Conservation (phyloP, 2,113 vertebrate genomes). For the Muscicapa adusta region DNA sequence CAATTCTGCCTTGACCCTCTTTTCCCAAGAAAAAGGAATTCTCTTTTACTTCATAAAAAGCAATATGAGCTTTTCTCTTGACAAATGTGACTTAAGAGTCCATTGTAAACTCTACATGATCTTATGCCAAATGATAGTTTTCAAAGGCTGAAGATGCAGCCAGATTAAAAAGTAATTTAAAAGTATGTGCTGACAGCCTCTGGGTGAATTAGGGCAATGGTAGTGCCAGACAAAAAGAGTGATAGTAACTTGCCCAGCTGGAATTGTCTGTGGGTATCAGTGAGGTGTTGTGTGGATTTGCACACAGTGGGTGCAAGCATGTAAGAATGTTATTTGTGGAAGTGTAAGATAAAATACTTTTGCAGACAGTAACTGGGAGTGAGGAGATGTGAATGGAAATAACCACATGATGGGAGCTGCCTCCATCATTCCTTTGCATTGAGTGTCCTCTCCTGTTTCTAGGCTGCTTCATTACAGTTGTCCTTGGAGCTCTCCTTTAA, state of each 20-base stretch:
- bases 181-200: neutral
- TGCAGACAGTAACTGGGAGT: neutral
- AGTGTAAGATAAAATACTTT: neutral
- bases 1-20: neutral
- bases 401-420: neutral
- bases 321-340: neutral
- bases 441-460: neutral
- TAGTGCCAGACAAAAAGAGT: neutral
- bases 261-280: neutral
- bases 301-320: fast-evolving
- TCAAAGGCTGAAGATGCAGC: neutral
- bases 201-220: neutral
- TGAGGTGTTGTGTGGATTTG: neutral
- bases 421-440: neutral
- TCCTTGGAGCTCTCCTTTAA: neutral
- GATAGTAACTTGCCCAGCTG: neutral
- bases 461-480: neutral
- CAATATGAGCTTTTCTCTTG: neutral
- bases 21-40: neutral
- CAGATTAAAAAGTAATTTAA: neutral
- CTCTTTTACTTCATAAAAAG: neutral
- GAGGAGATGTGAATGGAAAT: neutral
- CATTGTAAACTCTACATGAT: neutral
- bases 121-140: neutral
- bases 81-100: neutral